Base-by-base conservation (phyloP, 2,888 invertebrate species). In the Netelia inedita region DNA sequence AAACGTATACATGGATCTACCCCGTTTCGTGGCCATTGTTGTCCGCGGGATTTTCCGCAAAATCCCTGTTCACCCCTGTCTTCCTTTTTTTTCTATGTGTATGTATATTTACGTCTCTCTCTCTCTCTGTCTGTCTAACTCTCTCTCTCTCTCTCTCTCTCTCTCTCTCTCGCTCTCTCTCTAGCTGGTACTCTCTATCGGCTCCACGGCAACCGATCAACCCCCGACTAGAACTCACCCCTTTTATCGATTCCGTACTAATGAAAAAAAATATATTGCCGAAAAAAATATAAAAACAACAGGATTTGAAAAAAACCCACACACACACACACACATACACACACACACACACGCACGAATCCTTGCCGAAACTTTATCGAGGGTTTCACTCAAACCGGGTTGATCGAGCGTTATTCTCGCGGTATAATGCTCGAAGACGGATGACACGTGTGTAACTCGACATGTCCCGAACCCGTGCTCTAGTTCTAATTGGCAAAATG, bases 21-120 rank as follows among this genome's bases (percentile, higher is more conserved):
- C 41, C 65, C 65, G 35, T n/a, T 21, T 14, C 90, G 90, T 90
- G 89, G 90, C 91, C 89, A 93, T 93, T 93, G 93, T 92, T 93
- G 90, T 88, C 82, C 88, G 81, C 85, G 76, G 83, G 74, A 74
- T 86, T 85, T 76, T 81, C 86, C 75, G 69, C 83, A 73, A 83
- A 72, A 79, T 72, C 76, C 82, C 83, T 85, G 79, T 82, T 72
- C 76, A 81, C 82, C 84, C 81, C 82, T 65, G 55, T 59, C 23
- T 28, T 65, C 63, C 78, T 82, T 75, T 79, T 57, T 59, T 43
- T 53, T 65, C 72, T 55, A 63, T 43, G 46, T 23, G 61, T 72
- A 43, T 65, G 55, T 75, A 28, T 35, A 43, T 71, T 46, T n/a
- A 11, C 76, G 3, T n/a, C 10, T 11, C 68, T 23, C 66, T 69